Evolutionary conservation across 2,888 invertebrate genomes (phyloP).

Genomic region (Pinctada fucata): DNA sequence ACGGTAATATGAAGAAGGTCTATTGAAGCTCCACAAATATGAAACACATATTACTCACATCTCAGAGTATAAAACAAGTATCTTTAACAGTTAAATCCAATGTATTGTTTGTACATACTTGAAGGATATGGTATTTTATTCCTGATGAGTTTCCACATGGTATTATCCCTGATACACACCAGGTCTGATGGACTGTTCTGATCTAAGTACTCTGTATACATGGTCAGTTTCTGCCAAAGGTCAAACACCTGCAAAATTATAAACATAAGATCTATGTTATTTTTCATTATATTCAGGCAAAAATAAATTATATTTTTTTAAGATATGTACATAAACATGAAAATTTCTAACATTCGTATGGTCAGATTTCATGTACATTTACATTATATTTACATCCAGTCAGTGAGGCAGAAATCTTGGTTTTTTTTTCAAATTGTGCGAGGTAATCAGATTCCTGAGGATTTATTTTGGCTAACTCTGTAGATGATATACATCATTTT

Average conservation of each 20-base stretch:
- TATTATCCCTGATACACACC: conserved; percentile 50
- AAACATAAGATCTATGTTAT: background rate
- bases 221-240: conserved; percentile 58
- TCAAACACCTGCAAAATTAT: conserved; percentile 62
- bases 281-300: background rate
- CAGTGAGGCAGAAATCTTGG: no score
- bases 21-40: no score
- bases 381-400: no score
- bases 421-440: no score
- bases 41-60: background rate
- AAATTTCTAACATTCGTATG: no score
- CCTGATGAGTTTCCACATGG: conserved; percentile 58
- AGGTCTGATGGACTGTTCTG: conserved; percentile 67
- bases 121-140: conserved; percentile 63
- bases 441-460: no score
- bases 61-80: background rate
- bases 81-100: background rate
- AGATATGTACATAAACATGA: no score
- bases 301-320: no score
- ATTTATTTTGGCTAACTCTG: no score
- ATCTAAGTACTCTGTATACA: conserved; percentile 73
- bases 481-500: no score
- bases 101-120: conserved; percentile 45
- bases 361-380: no score
- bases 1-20: no score